Conservation (phyloP, 2,888 invertebrate species). For the Acrocyrtus sp. region DNA sequence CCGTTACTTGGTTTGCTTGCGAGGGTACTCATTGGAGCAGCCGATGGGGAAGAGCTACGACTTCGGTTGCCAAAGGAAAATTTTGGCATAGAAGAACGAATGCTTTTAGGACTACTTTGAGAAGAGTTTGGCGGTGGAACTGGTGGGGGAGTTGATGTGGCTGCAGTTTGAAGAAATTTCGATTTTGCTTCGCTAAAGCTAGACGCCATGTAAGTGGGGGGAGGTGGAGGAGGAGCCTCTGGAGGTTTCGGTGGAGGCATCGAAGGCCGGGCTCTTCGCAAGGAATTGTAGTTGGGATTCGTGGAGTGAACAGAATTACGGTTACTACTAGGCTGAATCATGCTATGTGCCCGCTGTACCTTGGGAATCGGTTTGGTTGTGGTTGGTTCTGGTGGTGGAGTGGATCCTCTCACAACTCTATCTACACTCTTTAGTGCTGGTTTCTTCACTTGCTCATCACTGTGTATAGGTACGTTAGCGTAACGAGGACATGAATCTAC, state of each 20-base stretch:
- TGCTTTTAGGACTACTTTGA: conserved; percentile 34
- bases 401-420: conserved; percentile 11
- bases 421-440: conserved; percentile 45
- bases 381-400: conserved; percentile 41
- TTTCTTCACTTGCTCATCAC: conserved; percentile 29
- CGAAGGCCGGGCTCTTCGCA: conserved; percentile 54
- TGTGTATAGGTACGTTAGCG: conserved; percentile 29
- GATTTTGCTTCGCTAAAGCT: conserved; percentile 37
- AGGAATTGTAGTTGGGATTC: conserved; percentile 59
- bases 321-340: conserved; percentile 58
- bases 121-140: conserved; percentile 2
- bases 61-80: conserved; percentile 54
- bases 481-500: conserved; percentile 36
- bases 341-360: conserved; percentile 60
- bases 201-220: conserved; percentile 28
- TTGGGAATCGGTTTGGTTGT: conserved; percentile 39
- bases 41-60: conserved; percentile 35
- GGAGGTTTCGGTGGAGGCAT: conserved; percentile 61
- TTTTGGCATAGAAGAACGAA: conserved; percentile 42
- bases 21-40: too few species aligned
- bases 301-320: conserved; percentile 46
- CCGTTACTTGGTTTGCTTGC: background rate
- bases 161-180: conserved; percentile 35
- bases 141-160: conserved; percentile 6
- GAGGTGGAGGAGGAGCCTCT: conserved; percentile 51